Base-by-base conservation (phyloP, 2,888 invertebrate species). In the Stratiomys singularior region DNA sequence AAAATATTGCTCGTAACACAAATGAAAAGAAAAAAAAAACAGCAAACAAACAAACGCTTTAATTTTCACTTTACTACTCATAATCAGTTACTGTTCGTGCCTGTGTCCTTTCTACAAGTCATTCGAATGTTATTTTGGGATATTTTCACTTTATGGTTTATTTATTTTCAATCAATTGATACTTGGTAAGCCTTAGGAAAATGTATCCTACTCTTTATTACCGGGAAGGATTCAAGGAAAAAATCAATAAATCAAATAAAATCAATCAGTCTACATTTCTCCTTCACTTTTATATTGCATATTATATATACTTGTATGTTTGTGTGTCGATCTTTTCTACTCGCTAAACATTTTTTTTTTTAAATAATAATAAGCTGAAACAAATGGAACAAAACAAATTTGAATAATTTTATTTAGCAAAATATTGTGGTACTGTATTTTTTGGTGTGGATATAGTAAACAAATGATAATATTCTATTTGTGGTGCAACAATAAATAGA, bases 401-500 rank as follows among this genome's bases (percentile, higher is more conserved):
- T 46, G 18, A 47, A 25, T 69, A 47, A 69, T 47, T 69, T 67
- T 23, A 69, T 69, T 47, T 69, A 69, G 47, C 47, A 44, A 74
- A 21, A 60, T 27, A 71, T 74, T 74, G 74, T 74, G 74, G 74
- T 74, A 74, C 60, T 74, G 18, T 13, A 52, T 52, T 37, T 37
- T 37, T 13, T 58, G 74, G 74, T 74, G 74, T 69, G 69, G 69
- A 46, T 13, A 52, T 18, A 72, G 37, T 4, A 60, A 58, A 58
- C 52, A 30, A 74, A 58, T 52, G 11, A 30, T 52, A 44, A 52
- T 13, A 66, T 69, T 47, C 13, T 74, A 18, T 74, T 37, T 74
- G 74, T 74, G 74, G 74, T 74, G 74, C 58, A 74, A 74, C 23
- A 74, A 69, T 69, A 72, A 56, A 30, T 58, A 27, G 58, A 74